phyloP scores from a whole-genome alignment of 2,797 vertebrate species.

The Smutsia temminckii region DNA sequence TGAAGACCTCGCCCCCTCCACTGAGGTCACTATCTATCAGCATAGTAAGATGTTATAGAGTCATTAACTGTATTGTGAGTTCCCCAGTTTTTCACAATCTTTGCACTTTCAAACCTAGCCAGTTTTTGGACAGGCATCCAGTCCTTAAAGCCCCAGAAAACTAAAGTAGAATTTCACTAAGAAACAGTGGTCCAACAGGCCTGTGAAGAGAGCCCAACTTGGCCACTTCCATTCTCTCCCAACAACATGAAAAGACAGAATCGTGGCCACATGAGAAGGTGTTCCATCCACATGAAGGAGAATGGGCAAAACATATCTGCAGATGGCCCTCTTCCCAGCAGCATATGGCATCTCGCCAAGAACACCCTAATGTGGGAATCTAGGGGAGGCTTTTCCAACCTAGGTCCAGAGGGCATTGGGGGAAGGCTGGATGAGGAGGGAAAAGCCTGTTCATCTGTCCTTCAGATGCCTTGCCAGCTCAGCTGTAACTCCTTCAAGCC shows the following conservation, averaged over 20 bases:
- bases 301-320: neutral
- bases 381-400: neutral
- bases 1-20: too few relatives aligned
- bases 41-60: too few relatives aligned
- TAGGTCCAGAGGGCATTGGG: neutral
- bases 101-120: neutral
- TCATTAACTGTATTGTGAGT: too few relatives aligned
- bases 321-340: neutral
- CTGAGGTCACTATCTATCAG: too few relatives aligned
- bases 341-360: neutral
- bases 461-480: neutral
- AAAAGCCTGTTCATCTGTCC: neutral
- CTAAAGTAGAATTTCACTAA: slow-evolving; percentile 28
- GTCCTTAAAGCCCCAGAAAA: slow-evolving; percentile 1
- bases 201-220: neutral
- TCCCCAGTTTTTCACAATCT: neutral
- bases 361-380: neutral
- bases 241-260: slow-evolving; percentile 11
- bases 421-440: neutral
- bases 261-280: neutral
- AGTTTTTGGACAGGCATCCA: neutral
- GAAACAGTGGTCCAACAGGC: neutral
- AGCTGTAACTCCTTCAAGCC: neutral
- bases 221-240: neutral
- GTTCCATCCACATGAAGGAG: neutral